phyloP scores from a whole-genome alignment of 2,797 vertebrate genomes.

The Benthosema pterotum region DNA sequence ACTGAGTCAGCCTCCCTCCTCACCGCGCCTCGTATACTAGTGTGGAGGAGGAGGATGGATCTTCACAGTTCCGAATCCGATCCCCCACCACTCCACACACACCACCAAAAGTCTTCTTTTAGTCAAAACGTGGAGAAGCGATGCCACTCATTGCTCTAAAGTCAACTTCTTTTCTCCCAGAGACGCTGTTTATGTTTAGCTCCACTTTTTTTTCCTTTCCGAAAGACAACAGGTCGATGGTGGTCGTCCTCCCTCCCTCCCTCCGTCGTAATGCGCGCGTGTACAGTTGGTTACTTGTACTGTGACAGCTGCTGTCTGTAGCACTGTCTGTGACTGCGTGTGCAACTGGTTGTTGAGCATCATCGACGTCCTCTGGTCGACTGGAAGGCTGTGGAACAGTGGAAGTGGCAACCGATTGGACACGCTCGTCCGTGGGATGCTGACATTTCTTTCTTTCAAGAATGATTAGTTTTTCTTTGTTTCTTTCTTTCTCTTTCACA shows the following conservation, averaged over 20 bases:
- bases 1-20: conserved; percentile 31
- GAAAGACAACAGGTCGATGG: conserved; percentile 73
- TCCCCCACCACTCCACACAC: conserved; percentile 28
- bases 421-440: neutral
- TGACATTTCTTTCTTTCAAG: neutral
- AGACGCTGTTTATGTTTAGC: conserved; percentile 1
- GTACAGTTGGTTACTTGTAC: conserved; percentile 55
- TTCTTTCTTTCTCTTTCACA: too few species aligned
- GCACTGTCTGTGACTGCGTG: neutral
- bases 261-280: conserved; percentile 50
- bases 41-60: conserved; percentile 31
- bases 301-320: conserved; percentile 52
- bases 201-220: conserved; percentile 48
- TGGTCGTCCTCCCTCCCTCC: conserved; percentile 30
- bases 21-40: conserved; percentile 48
- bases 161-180: conserved; percentile 24
- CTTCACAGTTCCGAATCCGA: conserved; percentile 48
- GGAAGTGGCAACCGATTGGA: conserved; percentile 5
- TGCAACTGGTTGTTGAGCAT: conserved; percentile 75
- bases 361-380: conserved; percentile 58
- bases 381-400: conserved; percentile 32
- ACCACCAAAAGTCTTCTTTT: conserved; percentile 40
- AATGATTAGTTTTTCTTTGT: too few species aligned
- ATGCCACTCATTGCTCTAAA: conserved; percentile 53
- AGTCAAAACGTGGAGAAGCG: conserved; percentile 53